Evolutionary conservation across 2,113 vertebrate genomes (phyloP).

Genomic region (Serinus canaria): DNA sequence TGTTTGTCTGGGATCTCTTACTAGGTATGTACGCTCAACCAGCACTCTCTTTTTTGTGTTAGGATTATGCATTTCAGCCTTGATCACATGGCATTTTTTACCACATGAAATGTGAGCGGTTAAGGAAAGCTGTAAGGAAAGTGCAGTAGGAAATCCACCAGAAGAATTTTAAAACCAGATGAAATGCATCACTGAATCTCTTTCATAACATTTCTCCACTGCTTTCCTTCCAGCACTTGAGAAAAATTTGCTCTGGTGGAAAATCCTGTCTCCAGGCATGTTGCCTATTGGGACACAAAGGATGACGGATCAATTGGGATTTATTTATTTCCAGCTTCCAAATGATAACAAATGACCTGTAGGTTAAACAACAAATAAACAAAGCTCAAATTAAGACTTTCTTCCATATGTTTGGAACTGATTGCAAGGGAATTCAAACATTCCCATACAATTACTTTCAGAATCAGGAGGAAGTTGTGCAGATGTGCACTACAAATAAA

Average conservation of each 20-base stretch:
- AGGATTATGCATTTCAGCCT: background rate
- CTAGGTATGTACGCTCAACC: background rate
- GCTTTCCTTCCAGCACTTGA: background rate
- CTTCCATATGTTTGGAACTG: background rate
- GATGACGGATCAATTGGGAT: background rate
- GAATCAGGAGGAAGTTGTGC: background rate
- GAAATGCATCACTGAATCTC: background rate
- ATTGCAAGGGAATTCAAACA: background rate
- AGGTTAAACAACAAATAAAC: background rate
- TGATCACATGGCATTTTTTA: background rate
- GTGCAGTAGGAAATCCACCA: background rate
- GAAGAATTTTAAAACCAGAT: background rate
- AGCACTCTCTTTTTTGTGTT: background rate
- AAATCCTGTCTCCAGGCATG: background rate
- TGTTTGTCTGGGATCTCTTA: background rate
- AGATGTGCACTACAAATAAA: background rate
- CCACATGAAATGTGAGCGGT: background rate
- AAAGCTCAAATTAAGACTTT: background rate
- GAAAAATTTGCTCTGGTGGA: background rate
- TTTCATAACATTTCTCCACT: background rate
- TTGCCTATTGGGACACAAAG: background rate
- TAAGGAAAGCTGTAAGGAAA: background rate
- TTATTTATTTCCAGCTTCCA: background rate
- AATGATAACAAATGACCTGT: background rate
- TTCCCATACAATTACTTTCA: background rate